A percentile compares a stretch with the other conserved stretches of the same genome.
phyloP scores from a whole-genome alignment of 2,888 invertebrate genomes.

The Gasteruption jaculator region DNA sequence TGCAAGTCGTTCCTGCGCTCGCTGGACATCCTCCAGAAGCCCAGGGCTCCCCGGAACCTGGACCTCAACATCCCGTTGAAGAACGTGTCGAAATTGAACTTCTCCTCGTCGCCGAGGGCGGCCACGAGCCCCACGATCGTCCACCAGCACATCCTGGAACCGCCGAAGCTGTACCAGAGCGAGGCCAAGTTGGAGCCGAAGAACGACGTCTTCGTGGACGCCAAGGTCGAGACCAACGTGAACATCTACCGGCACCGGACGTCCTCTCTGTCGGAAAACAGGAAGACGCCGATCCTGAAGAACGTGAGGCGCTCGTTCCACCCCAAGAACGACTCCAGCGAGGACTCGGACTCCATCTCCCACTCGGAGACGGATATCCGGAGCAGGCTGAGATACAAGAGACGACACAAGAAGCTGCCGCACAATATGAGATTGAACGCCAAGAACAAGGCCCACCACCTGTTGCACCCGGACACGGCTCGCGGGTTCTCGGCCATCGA shows the following conservation, averaged over 20 bases:
- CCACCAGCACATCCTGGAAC: conserved; percentile 43
- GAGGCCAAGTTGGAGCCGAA: conserved; percentile 32
- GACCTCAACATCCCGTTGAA: conserved; percentile 37
- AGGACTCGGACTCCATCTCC: conserved; percentile 51
- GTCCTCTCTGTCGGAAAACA: conserved; percentile 44
- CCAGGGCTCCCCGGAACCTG: conserved; percentile 37
- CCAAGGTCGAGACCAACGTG: conserved; percentile 27
- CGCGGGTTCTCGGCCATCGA: conserved; percentile 40
- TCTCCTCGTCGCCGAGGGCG: conserved; percentile 26
- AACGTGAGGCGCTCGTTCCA: conserved; percentile 44
- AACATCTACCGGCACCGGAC: conserved; percentile 42
- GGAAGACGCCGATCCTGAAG: conserved; percentile 35
- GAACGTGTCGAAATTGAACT: conserved; percentile 25
- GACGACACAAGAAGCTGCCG: conserved; percentile 42
- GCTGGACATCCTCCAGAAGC: conserved; percentile 34
- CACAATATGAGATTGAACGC: conserved; percentile 51
- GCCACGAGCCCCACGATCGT: conserved; percentile 29
- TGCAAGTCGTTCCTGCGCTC: conserved; percentile 29
- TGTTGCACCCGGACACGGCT: conserved; percentile 42
- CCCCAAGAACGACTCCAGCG: conserved; percentile 44
- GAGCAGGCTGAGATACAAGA: conserved; percentile 39
- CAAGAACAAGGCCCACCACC: conserved; percentile 46
- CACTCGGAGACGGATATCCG: conserved; percentile 59
- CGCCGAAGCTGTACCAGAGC: conserved; percentile 44
- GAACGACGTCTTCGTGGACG: conserved; percentile 29